Percentiles rank a stretch among this genome's conserved stretches.
Evolutionary conservation across 2,113 vertebrate species (phyloP).

Genomic region (Brachirus orientalis): DNA sequence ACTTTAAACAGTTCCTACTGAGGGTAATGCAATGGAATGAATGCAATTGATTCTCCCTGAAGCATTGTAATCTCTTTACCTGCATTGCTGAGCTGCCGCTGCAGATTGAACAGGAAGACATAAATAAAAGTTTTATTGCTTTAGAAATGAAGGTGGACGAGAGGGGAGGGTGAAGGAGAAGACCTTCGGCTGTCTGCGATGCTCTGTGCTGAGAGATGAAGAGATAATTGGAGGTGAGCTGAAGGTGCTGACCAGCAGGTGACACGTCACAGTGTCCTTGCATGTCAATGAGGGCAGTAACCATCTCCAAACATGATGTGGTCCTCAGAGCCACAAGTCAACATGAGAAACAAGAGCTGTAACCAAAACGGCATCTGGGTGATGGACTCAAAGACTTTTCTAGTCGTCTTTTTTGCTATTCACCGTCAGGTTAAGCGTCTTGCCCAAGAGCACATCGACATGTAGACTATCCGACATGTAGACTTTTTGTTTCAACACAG

Average conservation of each 20-base stretch:
- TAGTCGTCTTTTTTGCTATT: no score
- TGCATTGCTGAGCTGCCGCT: slow-evolving; percentile 60
- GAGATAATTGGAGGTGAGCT: slow-evolving; percentile 68
- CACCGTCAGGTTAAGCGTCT: neutral
- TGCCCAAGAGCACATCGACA: no score
- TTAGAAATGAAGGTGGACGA: slow-evolving; percentile 57
- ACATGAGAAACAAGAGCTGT: slow-evolving; percentile 25
- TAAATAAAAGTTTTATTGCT: slow-evolving; percentile 76
- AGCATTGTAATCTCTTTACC: slow-evolving; percentile 78
- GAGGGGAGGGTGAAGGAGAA: slow-evolving; percentile 5
- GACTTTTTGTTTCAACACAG: no score
- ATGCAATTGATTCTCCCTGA: slow-evolving; percentile 76
- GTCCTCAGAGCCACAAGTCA: slow-evolving; percentile 8
- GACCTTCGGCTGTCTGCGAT: slow-evolving; percentile 61
- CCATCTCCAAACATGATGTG: neutral
- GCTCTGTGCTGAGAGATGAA: slow-evolving; percentile 59
- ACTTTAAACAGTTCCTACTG: slow-evolving; percentile 56
- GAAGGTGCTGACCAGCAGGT: slow-evolving; percentile 24
- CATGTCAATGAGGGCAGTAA: slow-evolving; percentile 29
- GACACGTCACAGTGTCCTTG: slow-evolving; percentile 34
- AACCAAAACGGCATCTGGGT: slow-evolving; percentile 19
- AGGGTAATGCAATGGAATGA: slow-evolving; percentile 54
- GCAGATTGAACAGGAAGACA: slow-evolving; percentile 71
- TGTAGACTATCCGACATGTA: no score
- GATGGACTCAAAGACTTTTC: slow-evolving; percentile 44